Evolutionary conservation across 2,888 invertebrate species (phyloP).

Genomic region (Cephonodes hylas): DNA sequence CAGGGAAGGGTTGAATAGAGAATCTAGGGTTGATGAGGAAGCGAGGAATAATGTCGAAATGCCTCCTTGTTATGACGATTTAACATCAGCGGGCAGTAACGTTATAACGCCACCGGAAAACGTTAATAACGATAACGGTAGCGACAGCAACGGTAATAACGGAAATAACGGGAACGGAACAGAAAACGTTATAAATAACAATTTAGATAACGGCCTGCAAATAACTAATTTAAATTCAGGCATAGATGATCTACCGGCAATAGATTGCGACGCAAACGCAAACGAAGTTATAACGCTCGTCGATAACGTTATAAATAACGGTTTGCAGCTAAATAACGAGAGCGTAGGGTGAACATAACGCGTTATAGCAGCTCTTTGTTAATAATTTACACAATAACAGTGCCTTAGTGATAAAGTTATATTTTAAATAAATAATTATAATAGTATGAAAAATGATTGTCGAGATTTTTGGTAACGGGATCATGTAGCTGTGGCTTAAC

Average conservation of each 20-base stretch:
- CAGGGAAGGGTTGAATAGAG: slow-evolving; percentile 46
- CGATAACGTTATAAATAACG: not conserved
- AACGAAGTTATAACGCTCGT: slow-evolving; percentile 3
- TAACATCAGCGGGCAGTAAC: slow-evolving; percentile 33
- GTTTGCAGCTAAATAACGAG: not conserved
- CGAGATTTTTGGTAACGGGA: not conserved
- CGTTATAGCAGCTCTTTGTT: not conserved
- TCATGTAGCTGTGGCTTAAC: not conserved
- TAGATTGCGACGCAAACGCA: slow-evolving; percentile 52
- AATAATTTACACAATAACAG: not conserved
- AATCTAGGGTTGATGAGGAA: slow-evolving; percentile 46
- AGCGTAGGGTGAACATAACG: not conserved
- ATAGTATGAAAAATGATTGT: not conserved
- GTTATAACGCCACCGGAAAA: slow-evolving; percentile 3
- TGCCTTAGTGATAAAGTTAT: slow-evolving; percentile 2
- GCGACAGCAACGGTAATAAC: slow-evolving; percentile 24
- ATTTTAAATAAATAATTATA: not conserved
- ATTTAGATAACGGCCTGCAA: slow-evolving; percentile 27
- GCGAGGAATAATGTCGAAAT: slow-evolving; percentile 62
- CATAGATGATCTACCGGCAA: slow-evolving; percentile 69
- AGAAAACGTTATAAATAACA: slow-evolving; percentile 24
- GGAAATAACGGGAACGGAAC: slow-evolving; percentile 20
- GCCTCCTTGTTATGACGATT: slow-evolving; percentile 69
- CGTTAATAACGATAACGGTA: slow-evolving; percentile 18
- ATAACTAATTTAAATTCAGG: slow-evolving; percentile 44